These are phyloP conservation scores for Dromaius novaehollandiae DNA, from an alignment of 2,113 vertebrate genomes.

Conservation along the genomic window DNA sequence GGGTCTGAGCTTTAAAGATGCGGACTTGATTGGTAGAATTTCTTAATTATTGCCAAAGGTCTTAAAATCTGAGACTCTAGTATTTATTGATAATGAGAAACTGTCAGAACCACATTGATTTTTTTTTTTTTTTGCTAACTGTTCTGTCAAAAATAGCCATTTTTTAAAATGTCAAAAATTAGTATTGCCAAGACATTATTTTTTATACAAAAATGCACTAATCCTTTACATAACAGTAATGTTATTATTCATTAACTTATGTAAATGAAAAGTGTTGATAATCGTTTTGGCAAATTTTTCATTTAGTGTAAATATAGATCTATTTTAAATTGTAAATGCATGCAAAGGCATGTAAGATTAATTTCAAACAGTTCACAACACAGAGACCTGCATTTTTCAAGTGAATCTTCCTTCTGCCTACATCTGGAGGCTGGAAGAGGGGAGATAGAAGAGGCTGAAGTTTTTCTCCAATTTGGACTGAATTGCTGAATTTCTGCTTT, in stretches of 20 bases:
- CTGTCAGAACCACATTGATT: neutral
- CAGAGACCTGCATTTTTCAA: neutral
- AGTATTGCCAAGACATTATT: neutral
- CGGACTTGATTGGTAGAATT: neutral
- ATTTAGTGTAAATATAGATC: constrained; percentile 19
- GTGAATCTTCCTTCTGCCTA: neutral
- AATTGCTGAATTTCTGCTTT: neutral
- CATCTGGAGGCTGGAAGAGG: neutral
- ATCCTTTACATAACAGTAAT: neutral
- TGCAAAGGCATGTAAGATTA: neutral
- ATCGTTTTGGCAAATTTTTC: constrained; percentile 51
- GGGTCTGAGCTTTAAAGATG: neutral
- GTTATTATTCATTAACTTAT: constrained; percentile 26
- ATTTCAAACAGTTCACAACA: neutral
- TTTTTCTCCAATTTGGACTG: neutral
- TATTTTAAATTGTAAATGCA: constrained; percentile 28
- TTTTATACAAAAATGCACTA: neutral
- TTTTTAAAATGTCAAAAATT: neutral
- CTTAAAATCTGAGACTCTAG: neutral
- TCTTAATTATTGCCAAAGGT: neutral
- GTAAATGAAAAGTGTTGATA: constrained; percentile 35
- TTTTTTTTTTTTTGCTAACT: neutral
- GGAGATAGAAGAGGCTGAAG: neutral
- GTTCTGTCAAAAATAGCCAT: neutral
- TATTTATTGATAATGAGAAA: neutral